These are phyloP conservation scores for Trididemnum miniatum DNA, from an alignment of 23 tunicate genomes.

Conservation along the genomic window DNA sequence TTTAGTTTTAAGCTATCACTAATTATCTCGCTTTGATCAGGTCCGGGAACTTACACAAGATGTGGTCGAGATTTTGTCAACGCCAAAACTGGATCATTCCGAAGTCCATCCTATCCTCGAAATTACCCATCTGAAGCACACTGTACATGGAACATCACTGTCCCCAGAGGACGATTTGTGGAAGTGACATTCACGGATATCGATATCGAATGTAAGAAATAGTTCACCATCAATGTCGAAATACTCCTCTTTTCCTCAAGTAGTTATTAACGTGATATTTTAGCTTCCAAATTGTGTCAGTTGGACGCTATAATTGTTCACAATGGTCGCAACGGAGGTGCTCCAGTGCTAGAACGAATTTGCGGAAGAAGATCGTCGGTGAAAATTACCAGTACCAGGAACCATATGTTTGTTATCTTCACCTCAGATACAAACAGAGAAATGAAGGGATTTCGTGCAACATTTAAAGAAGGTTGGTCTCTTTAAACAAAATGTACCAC, in stretches of 20 bases:
- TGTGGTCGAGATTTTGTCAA: slow-evolving; percentile 87
- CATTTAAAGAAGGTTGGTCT: slow-evolving; percentile 61
- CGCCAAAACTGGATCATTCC: slow-evolving; percentile 55
- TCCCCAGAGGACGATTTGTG: slow-evolving; percentile 52
- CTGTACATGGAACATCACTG: slow-evolving; percentile 95
- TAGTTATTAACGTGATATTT: not conserved
- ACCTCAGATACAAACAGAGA: slow-evolving; percentile 48
- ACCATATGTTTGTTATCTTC: slow-evolving; percentile 72
- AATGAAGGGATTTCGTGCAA: slow-evolving; percentile 66
- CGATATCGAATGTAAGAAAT: slow-evolving; percentile 63
- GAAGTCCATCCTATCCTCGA: slow-evolving; percentile 65
- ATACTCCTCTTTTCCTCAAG: not conserved
- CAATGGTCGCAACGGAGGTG: slow-evolving; percentile 74
- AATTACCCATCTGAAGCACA: slow-evolving; percentile 79
- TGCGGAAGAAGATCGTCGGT: slow-evolving; percentile 53
- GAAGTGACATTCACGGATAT: slow-evolving; percentile 51
- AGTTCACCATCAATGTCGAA: no score
- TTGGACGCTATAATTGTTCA: slow-evolving; percentile 85
- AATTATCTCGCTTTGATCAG: no score
- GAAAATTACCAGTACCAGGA: slow-evolving; percentile 30
- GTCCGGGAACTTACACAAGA: slow-evolving; percentile 50
- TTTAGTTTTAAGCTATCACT: no score
- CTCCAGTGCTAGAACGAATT: slow-evolving; percentile 51
- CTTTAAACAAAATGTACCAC: no score
- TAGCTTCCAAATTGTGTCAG: slow-evolving; percentile 80